Percentiles rank a stretch among this genome's conserved stretches.
These are phyloP conservation scores for Peribatodes rhomboidaria DNA, from an alignment of 2,888 invertebrate genomes.

Conservation along the genomic window DNA sequence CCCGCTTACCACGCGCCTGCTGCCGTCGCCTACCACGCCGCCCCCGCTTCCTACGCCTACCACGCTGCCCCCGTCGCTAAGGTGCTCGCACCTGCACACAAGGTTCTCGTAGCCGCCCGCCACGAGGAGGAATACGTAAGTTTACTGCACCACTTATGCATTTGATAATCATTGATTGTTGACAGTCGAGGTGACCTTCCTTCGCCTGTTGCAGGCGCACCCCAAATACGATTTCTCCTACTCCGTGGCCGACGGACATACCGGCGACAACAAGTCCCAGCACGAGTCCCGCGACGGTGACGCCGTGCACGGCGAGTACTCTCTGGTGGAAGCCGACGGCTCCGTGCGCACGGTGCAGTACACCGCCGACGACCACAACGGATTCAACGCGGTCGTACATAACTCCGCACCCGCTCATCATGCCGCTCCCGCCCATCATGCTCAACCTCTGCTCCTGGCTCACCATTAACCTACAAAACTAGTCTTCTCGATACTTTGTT, in stretches of 20 bases:
- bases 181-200: not conserved
- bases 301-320: conserved; percentile 86
- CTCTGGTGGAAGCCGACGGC: conserved; percentile 81
- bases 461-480: conserved; percentile 54
- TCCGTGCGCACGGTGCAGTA: conserved; percentile 84
- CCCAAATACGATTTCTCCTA: conserved; percentile 87
- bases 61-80: conserved; percentile 58
- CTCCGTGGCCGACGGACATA: conserved; percentile 86
- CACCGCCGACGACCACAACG: conserved; percentile 84
- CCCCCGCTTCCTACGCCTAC: conserved; percentile 52
- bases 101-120: conserved; percentile 58
- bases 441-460: conserved; percentile 58
- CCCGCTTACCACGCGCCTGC: conserved; percentile 59
- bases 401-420: conserved; percentile 71
- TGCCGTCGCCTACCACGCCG: conserved; percentile 55
- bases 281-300: conserved; percentile 87
- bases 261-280: conserved; percentile 88
- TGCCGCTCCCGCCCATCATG: conserved; percentile 52
- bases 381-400: conserved; percentile 79
- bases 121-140: conserved; percentile 67
- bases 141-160: conserved; percentile 45
- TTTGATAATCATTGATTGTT: too few relatives aligned
- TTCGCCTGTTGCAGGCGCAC: conserved; percentile 71
- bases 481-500: conserved; percentile 37
- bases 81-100: conserved; percentile 57